Conservation (phyloP, 53 echinoderm and acorn worm species). For the Arbacia lixula region DNA sequence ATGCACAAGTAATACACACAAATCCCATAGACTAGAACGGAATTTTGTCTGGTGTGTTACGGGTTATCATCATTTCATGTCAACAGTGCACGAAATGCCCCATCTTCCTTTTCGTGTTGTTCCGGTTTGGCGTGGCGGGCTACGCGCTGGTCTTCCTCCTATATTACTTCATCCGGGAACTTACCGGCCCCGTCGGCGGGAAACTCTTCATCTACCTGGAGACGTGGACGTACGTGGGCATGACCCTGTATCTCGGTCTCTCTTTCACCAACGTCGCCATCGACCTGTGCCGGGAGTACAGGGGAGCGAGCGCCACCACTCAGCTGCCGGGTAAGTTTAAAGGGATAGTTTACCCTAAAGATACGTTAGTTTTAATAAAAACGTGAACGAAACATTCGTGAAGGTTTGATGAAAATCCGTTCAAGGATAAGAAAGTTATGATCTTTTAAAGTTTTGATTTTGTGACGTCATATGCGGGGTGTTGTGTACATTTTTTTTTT, state of each 20-base stretch:
- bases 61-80: not conserved
- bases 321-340: no score
- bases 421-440: no score
- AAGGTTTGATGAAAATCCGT: no score
- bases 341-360: no score
- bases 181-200: not conserved
- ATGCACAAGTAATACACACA: no score
- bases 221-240: conserved; percentile 18
- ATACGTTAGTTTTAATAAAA: no score
- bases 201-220: conserved; percentile 34
- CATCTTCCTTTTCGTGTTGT: conserved; percentile 4
- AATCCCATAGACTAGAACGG: no score
- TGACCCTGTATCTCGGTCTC: conserved; percentile 6
- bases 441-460: no score
- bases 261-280: conserved; percentile 11
- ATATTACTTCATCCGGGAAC: conserved; percentile 10
- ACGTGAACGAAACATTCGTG: no score
- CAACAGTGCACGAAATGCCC: conserved; percentile 13
- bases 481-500: no score
- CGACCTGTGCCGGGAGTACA: conserved; percentile 6
- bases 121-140: conserved; percentile 22
- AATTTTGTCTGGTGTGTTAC: no score
- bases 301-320: not conserved
- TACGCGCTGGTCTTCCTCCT: conserved; percentile 18
- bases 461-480: no score